A percentile compares a stretch with the other conserved stretches of the same genome.
phyloP scores from a whole-genome alignment of 2,113 vertebrate species.

The Lophura nycthemera region DNA sequence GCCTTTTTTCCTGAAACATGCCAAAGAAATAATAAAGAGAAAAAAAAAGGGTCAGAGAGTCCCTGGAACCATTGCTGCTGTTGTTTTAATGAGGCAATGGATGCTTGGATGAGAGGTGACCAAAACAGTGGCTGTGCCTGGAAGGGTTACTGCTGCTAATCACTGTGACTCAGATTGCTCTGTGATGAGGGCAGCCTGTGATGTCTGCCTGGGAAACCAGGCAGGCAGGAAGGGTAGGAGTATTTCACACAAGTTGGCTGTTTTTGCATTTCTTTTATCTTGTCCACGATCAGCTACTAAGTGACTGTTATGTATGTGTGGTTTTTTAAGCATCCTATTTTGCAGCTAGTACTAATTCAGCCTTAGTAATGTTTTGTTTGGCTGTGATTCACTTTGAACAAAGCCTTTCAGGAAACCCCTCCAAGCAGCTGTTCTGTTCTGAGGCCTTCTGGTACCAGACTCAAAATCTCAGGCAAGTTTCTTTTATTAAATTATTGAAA shows the following conservation, averaged over 20 bases:
- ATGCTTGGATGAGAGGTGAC: background rate
- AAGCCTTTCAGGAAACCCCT: conserved; percentile 61
- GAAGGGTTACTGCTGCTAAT: background rate
- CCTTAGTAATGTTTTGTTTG: conserved; percentile 57
- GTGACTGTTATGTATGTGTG: conserved; percentile 32
- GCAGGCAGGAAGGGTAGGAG: conserved; percentile 27
- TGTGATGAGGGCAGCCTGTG: rapidly evolving
- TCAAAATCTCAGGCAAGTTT: background rate
- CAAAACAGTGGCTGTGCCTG: background rate
- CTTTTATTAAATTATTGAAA: background rate
- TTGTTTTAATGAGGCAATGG: background rate
- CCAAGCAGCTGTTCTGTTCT: conserved; percentile 36
- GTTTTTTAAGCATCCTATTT: conserved; percentile 55
- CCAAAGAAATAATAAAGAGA: background rate
- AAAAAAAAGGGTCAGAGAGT: background rate
- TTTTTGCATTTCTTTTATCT: conserved; percentile 59
- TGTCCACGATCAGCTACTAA: conserved; percentile 2
- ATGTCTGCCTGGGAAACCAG: conserved; percentile 38
- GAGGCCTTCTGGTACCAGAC: background rate
- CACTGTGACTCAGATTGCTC: background rate
- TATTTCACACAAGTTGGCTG: conserved; percentile 31
- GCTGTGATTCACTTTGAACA: conserved; percentile 39
- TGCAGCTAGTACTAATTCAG: conserved; percentile 6
- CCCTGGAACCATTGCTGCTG: background rate
- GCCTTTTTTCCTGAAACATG: rapidly evolving